Conservation (phyloP, 2,888 invertebrate genomes). For the Hemaris fuciformis region DNA sequence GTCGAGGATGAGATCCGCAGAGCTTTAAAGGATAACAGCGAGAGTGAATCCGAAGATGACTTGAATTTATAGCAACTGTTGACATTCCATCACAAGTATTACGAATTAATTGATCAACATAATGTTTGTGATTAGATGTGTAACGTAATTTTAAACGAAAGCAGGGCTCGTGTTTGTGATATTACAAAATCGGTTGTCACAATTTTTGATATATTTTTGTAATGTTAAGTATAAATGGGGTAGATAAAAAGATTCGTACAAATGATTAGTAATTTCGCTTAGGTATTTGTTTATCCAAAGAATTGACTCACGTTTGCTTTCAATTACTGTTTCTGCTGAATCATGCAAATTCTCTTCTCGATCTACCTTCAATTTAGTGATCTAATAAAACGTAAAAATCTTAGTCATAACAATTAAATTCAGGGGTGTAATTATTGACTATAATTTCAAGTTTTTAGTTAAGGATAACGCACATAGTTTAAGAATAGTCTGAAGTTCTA, state of each 20-base stretch:
- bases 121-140: conserved; percentile 41
- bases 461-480: too few relatives aligned
- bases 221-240: conserved; percentile 15
- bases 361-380: not conserved
- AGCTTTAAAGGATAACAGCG: conserved; percentile 65
- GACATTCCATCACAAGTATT: conserved; percentile 52
- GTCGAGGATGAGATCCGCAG: conserved; percentile 70
- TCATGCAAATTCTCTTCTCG: not conserved
- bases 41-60: conserved; percentile 70
- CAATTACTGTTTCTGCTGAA: not conserved
- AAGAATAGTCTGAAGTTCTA: not conserved
- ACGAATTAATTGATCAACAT: conserved; percentile 49
- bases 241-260: conserved; percentile 14
- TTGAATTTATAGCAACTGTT: conserved; percentile 63
- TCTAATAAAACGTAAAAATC: not conserved
- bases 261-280: conserved; percentile 8
- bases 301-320: conserved; percentile 7
- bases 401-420: not conserved
- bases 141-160: conserved; percentile 32
- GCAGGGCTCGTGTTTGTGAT: conserved; percentile 63
- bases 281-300: conserved; percentile 20
- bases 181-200: conserved; percentile 51
- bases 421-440: not conserved
- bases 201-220: conserved; percentile 31
- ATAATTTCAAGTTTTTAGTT: not conserved